Base-by-base conservation (phyloP, 1,140 invertebrate genomes). In the Marisa cornuarietis region DNA sequence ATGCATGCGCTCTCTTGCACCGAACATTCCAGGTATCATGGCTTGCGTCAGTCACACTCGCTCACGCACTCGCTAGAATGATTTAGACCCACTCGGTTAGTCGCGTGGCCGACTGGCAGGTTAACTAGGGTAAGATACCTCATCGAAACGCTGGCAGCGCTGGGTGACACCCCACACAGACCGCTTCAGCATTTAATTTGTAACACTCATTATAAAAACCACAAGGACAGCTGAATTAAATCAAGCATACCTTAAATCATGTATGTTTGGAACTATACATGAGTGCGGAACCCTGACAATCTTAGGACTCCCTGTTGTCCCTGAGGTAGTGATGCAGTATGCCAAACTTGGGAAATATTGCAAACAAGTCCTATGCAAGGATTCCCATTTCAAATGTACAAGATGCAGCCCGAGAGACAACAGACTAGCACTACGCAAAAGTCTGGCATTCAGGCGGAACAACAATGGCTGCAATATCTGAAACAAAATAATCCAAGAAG, bases 311-410 rank as follows among this genome's bases (percentile, higher is more conserved):
- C 90, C 88, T 2, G 90, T 91, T 42, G 90, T 89, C 13, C 90
- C 90, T 58, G 90, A 91, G 76, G 90, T 91, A 10, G 87, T 91
- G 14, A 91, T 89, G 68, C 87, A 88, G 76, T 91, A 91, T 22
- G 90, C 90, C 22, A 90, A 77, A 65, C 81, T 61, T 54, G 76
- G n/a, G 42, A 68, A 68, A 71, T 52, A 22, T 74, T 71, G 22
- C 61, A 62, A 58, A 31, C 18, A 18, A 42, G 18, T 54, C 24
- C 18, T 63, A 24, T 77, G 61, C 74, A 22, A 14, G 18, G 20
- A 49, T 65, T 62, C 13, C 42, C 24, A 31, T 24, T 65, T 52
- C 24, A 77, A 7, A 22, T 31, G 22, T 20, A 66, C 76, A 31
- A 77, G 65, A 68, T 51, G 61, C 66, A 73, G 22, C 76, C 71